Evolutionary conservation across 2,797 vertebrate species (phyloP).

Genomic region (Pelodytes ibericus): DNA sequence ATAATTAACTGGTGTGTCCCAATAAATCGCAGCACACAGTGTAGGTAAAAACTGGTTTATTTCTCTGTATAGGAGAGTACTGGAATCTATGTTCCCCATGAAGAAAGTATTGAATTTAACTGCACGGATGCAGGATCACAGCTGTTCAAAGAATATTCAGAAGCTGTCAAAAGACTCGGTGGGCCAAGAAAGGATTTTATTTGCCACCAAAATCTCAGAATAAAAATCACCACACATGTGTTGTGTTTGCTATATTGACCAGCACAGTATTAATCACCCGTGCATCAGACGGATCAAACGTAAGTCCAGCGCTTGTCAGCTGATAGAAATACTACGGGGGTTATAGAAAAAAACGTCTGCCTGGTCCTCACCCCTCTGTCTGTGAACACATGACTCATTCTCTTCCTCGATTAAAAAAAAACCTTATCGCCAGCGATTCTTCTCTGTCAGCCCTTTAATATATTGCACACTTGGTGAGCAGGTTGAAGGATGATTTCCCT

Average conservation of each 20-base stretch:
- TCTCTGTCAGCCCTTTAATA: slow-evolving; percentile 51
- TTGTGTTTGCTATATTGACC: slow-evolving; percentile 6
- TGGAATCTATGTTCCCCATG: no score
- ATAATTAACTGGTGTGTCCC: no score
- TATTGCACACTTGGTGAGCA: slow-evolving; percentile 36
- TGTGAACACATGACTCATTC: slow-evolving; percentile 26
- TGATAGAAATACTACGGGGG: slow-evolving; percentile 27
- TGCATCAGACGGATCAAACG: slow-evolving; percentile 30
- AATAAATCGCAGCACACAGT: no score
- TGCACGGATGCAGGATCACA: not conserved
- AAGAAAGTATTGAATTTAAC: not conserved
- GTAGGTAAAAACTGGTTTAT: no score
- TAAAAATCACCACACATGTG: not conserved
- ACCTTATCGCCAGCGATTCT: slow-evolving; percentile 42
- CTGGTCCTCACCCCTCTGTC: slow-evolving; percentile 29
- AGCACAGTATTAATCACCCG: slow-evolving; percentile 23
- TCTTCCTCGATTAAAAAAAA: slow-evolving; percentile 36
- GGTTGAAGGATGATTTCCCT: slow-evolving; percentile 47
- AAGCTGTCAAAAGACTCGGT: not conserved
- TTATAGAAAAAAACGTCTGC: slow-evolving; percentile 13
- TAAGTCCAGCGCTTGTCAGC: slow-evolving; percentile 17
- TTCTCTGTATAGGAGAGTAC: no score
- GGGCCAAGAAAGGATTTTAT: not conserved
- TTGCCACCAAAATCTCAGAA: not conserved
- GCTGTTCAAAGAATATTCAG: not conserved